Evolutionary conservation across 2,113 vertebrate species (phyloP).

Genomic region (Nyctereutes procyonoides): DNA sequence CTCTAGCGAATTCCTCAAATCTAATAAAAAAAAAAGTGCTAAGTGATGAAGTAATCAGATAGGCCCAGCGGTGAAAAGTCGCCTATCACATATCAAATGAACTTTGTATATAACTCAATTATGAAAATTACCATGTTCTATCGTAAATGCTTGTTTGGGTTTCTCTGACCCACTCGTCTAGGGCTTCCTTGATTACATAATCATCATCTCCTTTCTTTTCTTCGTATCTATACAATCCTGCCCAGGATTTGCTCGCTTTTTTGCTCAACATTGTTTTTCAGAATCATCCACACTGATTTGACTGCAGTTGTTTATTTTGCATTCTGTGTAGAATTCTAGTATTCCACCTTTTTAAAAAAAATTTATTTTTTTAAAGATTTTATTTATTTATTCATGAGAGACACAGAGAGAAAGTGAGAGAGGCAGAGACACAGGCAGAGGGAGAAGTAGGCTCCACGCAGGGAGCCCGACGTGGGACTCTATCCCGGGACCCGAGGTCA

Average conservation of each 20-base stretch:
- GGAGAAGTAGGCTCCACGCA: no score
- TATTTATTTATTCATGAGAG: no score
- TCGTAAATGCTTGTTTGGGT: not conserved
- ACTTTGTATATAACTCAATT: not conserved
- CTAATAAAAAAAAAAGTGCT: not conserved
- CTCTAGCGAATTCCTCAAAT: not conserved
- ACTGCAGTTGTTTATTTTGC: not conserved
- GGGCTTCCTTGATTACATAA: not conserved
- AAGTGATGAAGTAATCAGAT: not conserved
- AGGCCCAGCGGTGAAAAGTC: not conserved
- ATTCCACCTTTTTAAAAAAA: not conserved
- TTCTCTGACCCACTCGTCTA: not conserved
- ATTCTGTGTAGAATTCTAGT: not conserved
- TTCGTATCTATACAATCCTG: not conserved
- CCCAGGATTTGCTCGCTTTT: not conserved
- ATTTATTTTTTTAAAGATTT: no score
- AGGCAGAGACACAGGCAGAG: no score
- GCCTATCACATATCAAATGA: not conserved
- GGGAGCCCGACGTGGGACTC: no score
- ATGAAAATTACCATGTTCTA: not conserved
- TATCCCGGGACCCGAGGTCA: no score
- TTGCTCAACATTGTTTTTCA: constrained; percentile 14
- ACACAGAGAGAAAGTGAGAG: no score
- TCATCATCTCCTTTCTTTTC: not conserved
- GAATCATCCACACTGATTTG: constrained; percentile 18